Evolutionary conservation across 2,888 invertebrate species (phyloP).

Genomic region (Sphaerophoria rueppellii): DNA sequence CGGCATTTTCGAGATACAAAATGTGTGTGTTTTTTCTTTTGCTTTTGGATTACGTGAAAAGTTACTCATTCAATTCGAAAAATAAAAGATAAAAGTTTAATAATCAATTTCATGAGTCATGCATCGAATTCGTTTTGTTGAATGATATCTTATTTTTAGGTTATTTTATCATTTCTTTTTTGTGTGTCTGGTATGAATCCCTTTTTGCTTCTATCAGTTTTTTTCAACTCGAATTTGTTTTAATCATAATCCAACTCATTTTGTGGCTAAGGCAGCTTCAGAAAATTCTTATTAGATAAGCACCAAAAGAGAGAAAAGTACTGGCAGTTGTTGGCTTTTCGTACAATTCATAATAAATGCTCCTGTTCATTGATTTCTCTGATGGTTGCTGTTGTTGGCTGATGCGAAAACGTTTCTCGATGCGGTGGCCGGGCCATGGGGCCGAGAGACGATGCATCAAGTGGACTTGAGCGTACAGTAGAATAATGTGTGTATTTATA

Average conservation of each 20-base stretch:
- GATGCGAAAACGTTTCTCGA: not conserved
- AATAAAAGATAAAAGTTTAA: not conserved
- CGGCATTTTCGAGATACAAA: slow-evolving; percentile 34
- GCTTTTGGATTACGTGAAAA: slow-evolving; percentile 42
- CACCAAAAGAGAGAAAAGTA: not conserved
- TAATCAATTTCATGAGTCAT: slow-evolving; percentile 56
- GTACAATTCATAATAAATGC: slow-evolving; percentile 55
- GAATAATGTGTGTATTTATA: slow-evolving; percentile 14
- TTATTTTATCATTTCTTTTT: slow-evolving; percentile 33
- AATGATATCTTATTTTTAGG: slow-evolving; percentile 67
- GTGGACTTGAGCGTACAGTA: slow-evolving; percentile 7
- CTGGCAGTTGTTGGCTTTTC: slow-evolving; percentile 18
- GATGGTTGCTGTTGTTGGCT: not conserved
- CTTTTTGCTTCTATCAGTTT: no score
- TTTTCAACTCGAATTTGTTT: not conserved
- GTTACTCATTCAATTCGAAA: not conserved
- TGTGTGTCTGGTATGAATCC: slow-evolving; percentile 4
- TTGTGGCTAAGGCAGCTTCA: not conserved
- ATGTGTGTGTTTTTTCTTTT: no score
- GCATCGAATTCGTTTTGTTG: not conserved
- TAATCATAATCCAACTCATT: not conserved
- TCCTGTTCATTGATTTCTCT: slow-evolving; percentile 68
- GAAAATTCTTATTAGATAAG: not conserved
- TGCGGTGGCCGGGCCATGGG: no score
- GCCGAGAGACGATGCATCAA: slow-evolving; percentile 3